These are phyloP conservation scores for Isichthys henryi DNA, from an alignment of 2,113 vertebrate genomes.

Conservation along the genomic window DNA sequence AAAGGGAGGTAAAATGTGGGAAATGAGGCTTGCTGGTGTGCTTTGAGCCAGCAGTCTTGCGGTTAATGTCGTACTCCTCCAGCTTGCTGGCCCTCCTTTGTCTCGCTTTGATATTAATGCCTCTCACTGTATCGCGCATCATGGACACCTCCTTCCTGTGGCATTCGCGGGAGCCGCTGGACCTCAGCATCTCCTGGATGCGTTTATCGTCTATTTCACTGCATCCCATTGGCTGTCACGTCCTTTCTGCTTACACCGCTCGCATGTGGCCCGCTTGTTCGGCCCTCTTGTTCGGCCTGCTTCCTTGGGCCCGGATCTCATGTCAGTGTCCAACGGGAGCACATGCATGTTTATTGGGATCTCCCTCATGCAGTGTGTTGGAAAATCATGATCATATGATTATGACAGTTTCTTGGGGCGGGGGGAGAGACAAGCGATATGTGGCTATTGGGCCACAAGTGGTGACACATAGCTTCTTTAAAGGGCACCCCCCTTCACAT, in stretches of 20 bases:
- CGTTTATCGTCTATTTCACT: background rate
- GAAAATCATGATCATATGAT: background rate
- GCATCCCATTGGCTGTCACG: background rate
- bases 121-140: too few species aligned
- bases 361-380: background rate
- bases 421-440: background rate
- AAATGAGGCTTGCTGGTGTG: conserved; percentile 38
- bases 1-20: conserved; percentile 44
- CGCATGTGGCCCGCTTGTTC: background rate
- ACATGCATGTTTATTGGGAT: background rate
- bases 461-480: background rate
- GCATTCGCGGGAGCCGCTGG: background rate
- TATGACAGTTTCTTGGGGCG: background rate
- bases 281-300: too few species aligned
- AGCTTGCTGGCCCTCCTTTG: background rate
- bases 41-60: conserved; percentile 30
- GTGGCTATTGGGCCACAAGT: background rate
- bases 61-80: conserved; percentile 45
- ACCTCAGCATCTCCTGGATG: background rate
- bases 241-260: background rate
- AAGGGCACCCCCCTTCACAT: background rate
- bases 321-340: background rate
- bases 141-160: background rate
- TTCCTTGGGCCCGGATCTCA: too few species aligned
- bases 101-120: background rate